phyloP scores from a whole-genome alignment of 2,888 invertebrate genomes.

The Xylota segnis region DNA sequence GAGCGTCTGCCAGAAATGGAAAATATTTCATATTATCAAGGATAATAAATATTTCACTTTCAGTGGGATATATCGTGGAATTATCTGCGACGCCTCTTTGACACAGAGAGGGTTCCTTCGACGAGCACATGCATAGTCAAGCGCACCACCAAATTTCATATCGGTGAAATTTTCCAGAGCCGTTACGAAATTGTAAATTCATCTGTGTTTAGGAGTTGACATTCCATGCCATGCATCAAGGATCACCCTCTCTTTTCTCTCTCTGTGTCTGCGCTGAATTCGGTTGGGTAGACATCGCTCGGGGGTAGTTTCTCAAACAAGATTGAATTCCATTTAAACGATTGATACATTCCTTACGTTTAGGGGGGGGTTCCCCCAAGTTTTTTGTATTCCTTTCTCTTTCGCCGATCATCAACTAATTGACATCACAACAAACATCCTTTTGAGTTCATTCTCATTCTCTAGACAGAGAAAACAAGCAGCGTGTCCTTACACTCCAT shows the following conservation, averaged over 20 bases:
- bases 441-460: slow-evolving; percentile 19
- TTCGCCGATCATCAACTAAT: slow-evolving; percentile 38
- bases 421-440: slow-evolving; percentile 18
- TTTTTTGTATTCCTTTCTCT: neutral
- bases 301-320: neutral
- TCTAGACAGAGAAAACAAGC: slow-evolving; percentile 24
- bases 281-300: neutral
- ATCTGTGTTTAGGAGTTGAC: slow-evolving; percentile 55
- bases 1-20: slow-evolving; percentile 52
- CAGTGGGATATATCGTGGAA: slow-evolving; percentile 49
- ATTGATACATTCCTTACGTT: neutral
- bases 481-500: slow-evolving; percentile 39
- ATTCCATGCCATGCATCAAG: slow-evolving; percentile 63
- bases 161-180: slow-evolving; percentile 39
- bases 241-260: slow-evolving; percentile 49
- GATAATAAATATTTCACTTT: slow-evolving; percentile 71
- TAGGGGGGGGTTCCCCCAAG: neutral
- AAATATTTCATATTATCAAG: slow-evolving; percentile 68
- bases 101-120: slow-evolving; percentile 28
- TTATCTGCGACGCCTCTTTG: slow-evolving; percentile 48
- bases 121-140: slow-evolving; percentile 1
- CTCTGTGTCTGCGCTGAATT: neutral
- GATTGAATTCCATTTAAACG: slow-evolving; percentile 12
- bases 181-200: slow-evolving; percentile 62
- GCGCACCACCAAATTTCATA: slow-evolving; percentile 23